Conservation (phyloP, 2,888 invertebrate species). For the Stenichneumon culpator region DNA sequence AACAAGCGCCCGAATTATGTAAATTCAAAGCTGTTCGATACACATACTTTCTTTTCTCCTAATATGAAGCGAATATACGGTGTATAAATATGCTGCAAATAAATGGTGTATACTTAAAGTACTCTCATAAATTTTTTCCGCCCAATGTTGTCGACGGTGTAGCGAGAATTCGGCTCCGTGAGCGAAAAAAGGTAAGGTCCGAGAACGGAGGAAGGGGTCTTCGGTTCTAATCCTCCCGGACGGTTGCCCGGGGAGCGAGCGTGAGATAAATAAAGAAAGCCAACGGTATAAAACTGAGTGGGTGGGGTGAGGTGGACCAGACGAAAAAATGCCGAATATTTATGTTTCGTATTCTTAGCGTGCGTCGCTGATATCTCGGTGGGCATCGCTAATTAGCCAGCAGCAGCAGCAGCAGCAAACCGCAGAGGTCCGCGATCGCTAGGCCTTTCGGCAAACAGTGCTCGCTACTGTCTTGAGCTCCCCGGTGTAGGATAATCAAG, state of each 20-base stretch:
- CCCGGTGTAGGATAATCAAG: slow-evolving; percentile 80
- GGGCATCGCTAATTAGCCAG: slow-evolving; percentile 85
- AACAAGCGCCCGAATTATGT: background rate
- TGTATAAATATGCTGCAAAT: background rate
- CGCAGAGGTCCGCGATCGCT: slow-evolving; percentile 37
- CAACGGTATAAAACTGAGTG: slow-evolving; percentile 61
- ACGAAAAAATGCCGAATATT: slow-evolving; percentile 83
- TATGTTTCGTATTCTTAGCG: slow-evolving; percentile 84
- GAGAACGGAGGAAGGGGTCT: background rate
- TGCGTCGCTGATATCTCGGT: slow-evolving; percentile 83
- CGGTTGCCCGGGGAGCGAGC: background rate
- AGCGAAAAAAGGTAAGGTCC: background rate
- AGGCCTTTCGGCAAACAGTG: slow-evolving; percentile 84
- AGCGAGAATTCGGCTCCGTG: background rate
- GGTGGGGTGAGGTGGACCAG: slow-evolving; percentile 70
- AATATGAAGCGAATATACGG: background rate
- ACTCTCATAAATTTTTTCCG: background rate
- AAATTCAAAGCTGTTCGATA: background rate
- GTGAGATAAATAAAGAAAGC: slow-evolving; percentile 36
- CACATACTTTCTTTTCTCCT: too few relatives aligned
- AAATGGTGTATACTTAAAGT: background rate
- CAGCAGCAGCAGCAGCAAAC: slow-evolving; percentile 68
- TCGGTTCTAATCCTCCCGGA: slow-evolving; percentile 1
- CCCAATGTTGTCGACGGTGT: background rate
- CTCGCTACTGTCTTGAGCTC: slow-evolving; percentile 83